Conservation (phyloP, 2,888 invertebrate genomes). For the Lasius fuliginosus region DNA sequence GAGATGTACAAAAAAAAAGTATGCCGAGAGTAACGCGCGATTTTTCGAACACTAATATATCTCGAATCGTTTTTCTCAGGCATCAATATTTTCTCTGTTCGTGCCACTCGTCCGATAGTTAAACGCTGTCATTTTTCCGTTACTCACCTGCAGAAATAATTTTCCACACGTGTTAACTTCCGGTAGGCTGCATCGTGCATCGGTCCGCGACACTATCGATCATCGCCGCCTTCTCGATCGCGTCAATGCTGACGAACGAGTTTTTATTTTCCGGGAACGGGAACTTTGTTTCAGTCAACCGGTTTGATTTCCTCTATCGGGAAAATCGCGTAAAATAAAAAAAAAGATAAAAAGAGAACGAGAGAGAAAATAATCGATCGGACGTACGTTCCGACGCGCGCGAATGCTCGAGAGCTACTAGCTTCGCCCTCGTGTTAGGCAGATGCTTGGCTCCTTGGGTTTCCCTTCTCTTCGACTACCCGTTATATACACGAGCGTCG, state of each 20-base stretch:
- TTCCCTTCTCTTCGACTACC: constrained; percentile 27
- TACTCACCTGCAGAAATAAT: constrained; percentile 24
- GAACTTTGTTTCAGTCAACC: neutral
- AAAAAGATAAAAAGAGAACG: neutral
- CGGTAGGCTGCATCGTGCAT: constrained; percentile 29
- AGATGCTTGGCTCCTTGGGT: constrained; percentile 49
- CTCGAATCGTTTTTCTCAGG: neutral
- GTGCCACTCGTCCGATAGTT: neutral
- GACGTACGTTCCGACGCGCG: neutral
- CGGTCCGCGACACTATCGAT: constrained; percentile 21
- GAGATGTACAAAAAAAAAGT: neutral
- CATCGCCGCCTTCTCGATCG: constrained; percentile 27
- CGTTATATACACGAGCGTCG: neutral
- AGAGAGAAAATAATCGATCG: constrained; percentile 17
- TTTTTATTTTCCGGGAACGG: neutral
- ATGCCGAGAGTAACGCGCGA: neutral
- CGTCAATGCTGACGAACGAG: neutral
- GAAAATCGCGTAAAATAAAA: neutral
- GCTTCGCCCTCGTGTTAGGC: constrained; percentile 61
- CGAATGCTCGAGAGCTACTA: constrained; percentile 60
- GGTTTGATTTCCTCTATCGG: neutral
- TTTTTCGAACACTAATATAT: neutral
- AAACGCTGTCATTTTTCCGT: neutral
- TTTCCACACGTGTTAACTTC: constrained; percentile 36
- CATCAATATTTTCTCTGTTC: neutral